A percentile compares a stretch with the other conserved stretches of the same genome.
phyloP scores from a whole-genome alignment of 2,888 invertebrate species.

The Salpingus planirostris region DNA sequence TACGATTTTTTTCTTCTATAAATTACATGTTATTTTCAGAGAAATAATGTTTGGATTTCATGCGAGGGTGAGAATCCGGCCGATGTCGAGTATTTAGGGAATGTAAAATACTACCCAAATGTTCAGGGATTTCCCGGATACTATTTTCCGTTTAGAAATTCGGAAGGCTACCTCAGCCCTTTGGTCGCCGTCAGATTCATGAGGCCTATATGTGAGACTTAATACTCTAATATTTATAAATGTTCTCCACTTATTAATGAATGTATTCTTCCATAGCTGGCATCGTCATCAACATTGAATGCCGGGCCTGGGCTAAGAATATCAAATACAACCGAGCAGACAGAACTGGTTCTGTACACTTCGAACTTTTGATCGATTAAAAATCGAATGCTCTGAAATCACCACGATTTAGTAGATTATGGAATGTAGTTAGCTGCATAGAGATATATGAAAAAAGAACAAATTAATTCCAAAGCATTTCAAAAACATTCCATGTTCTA shows the following conservation, averaged over 20 bases:
- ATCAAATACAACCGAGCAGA: constrained; percentile 57
- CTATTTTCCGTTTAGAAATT: constrained; percentile 82
- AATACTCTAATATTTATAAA: constrained; percentile 1
- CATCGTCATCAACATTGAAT: constrained; percentile 67
- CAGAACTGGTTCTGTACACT: constrained; percentile 58
- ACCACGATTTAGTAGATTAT: too few relatives aligned
- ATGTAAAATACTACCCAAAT: constrained; percentile 65
- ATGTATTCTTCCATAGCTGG: constrained; percentile 41
- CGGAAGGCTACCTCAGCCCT: constrained; percentile 81
- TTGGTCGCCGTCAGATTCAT: constrained; percentile 78
- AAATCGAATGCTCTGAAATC: too few relatives aligned
- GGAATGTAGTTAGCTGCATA: too few relatives aligned
- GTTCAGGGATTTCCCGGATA: constrained; percentile 75
- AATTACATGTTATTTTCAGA: too few relatives aligned
- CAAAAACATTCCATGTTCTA: too few relatives aligned
- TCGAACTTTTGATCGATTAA: constrained; percentile 56
- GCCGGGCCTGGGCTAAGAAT: constrained; percentile 84
- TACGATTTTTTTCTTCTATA: too few relatives aligned
- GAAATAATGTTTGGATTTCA: constrained; percentile 82
- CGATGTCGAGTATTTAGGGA: constrained; percentile 85
- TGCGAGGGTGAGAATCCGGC: constrained; percentile 92
- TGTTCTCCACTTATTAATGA: constrained; percentile 1
- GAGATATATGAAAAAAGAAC: too few relatives aligned
- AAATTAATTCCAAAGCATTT: too few relatives aligned
- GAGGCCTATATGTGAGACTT: constrained; percentile 66